phyloP scores from a whole-genome alignment of 2,113 vertebrate species.

The Pachypanchax playfairii region DNA sequence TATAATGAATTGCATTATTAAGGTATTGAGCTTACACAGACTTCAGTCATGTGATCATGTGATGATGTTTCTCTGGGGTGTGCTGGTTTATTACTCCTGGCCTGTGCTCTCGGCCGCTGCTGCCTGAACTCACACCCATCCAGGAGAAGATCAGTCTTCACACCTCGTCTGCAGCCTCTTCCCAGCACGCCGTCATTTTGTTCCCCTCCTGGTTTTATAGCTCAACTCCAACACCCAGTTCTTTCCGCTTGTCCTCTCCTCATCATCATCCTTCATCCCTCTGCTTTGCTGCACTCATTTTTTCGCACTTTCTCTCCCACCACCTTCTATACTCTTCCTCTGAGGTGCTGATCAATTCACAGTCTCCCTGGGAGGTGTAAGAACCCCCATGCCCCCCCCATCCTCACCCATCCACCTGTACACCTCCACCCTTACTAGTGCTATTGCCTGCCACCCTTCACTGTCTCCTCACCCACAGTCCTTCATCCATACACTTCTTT shows the following conservation, averaged over 20 bases:
- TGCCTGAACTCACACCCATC: constrained; percentile 65
- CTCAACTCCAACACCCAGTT: constrained; percentile 48
- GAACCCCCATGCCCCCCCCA: constrained; percentile 40
- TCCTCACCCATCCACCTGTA: constrained; percentile 35
- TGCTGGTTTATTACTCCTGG: constrained; percentile 56
- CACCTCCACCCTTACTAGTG: constrained; percentile 44
- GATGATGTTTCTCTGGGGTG: constrained; percentile 42
- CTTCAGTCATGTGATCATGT: no score
- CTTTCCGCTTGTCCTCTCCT: constrained; percentile 59
- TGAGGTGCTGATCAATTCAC: constrained; percentile 85
- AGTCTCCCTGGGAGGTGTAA: constrained; percentile 79
- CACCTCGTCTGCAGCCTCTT: constrained; percentile 68
- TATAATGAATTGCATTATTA: no score
- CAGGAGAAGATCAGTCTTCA: constrained; percentile 79
- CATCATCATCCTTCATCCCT: constrained; percentile 54
- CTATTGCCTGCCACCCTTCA: constrained; percentile 39
- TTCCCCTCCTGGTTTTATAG: constrained; percentile 44
- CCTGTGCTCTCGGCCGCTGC: constrained; percentile 58
- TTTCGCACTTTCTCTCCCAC: constrained; percentile 58
- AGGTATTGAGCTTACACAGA: no score
- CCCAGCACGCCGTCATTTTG: constrained; percentile 33
- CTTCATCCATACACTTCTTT: constrained; percentile 25
- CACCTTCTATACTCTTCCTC: constrained; percentile 57
- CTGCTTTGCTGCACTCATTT: constrained; percentile 44
- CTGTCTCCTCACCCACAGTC: constrained; percentile 29